Conservation (phyloP, 2,797 vertebrate genomes). For the Fistularia tabacaria region DNA sequence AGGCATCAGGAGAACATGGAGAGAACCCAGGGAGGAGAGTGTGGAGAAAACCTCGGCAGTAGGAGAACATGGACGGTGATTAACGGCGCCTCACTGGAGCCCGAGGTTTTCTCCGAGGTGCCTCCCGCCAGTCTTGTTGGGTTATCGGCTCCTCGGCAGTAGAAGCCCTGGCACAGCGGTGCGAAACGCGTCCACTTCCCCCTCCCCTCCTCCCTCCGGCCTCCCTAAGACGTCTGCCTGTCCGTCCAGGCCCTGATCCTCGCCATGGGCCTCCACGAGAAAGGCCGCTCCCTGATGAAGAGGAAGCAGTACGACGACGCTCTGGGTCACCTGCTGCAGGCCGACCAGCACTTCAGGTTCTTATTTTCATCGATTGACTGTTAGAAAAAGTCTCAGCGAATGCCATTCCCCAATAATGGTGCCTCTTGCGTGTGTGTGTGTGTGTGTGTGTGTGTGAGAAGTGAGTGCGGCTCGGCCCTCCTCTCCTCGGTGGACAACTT, state of each 20-base stretch:
- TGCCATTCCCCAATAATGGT: not conserved
- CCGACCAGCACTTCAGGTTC: conserved; percentile 87
- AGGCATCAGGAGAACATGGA: no score
- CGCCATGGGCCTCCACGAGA: conserved; percentile 97
- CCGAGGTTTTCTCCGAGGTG: no score
- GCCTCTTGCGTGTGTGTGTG: not conserved
- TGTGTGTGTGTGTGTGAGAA: conserved; percentile 35
- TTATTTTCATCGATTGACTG: no score
- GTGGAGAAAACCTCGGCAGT: no score
- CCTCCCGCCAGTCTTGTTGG: no score
- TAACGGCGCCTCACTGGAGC: no score
- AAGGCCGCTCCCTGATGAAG: conserved; percentile 91
- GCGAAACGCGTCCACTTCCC: no score
- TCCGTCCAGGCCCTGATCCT: conserved; percentile 85
- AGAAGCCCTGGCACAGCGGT: no score
- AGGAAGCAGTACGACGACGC: conserved; percentile 86
- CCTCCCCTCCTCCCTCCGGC: conserved; percentile 1
- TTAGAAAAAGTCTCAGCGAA: not conserved
- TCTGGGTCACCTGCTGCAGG: conserved; percentile 85
- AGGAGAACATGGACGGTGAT: no score
- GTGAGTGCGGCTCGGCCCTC: conserved; percentile 80
- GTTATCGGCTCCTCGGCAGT: no score
- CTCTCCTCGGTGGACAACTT: conserved; percentile 89
- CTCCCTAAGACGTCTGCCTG: conserved; percentile 6
- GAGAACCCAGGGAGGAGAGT: no score